Base-by-base conservation (phyloP, 2,888 invertebrate genomes). In the Synanthedon andrenaeformis region DNA sequence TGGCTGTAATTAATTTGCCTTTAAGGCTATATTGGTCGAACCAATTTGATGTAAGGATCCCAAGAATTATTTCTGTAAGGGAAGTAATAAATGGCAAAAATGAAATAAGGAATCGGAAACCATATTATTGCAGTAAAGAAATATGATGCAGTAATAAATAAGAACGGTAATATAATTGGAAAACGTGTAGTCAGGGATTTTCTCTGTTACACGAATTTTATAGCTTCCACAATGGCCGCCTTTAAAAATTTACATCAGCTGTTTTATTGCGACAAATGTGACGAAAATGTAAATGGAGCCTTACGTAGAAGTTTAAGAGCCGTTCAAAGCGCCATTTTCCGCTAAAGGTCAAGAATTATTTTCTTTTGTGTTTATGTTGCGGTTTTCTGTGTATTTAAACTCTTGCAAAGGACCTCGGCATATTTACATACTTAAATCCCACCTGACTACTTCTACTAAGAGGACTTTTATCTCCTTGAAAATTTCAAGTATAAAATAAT, bases 211-310 rank as follows among this genome's bases (percentile, higher is more conserved):
- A 75, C 72, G 70, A 53, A 45, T 35, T 76, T 80, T 79, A 80
- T 74, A 70, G 73, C 74, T 65, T 61, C 67, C 66, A 63, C 68
- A 75, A 79, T 72, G 69, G 70, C 71, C 70, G 69, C 70, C 73
- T 74, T 67, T 63, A 70, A 71, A 67, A 72, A 67, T 76, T 78
- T 72, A 77, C 72, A 76, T 72, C 62, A 67, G 62, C 69, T 70
- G 66, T 68, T 80, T 79, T 81, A 79, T 76, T 68, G 70, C 70
- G 71, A 70, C 72, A 73, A 78, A 79, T 79, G 76, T 76, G 76
- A 74, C 74, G 70, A 72, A 77, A 76, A 79, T 79, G 76, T 76
- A 72, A 78, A 76, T 74, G 66, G 61, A 59, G 56, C 64, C 67
- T 70, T 67, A 65, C 23, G 23, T 17, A 10, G 49, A 17, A 62